These are phyloP conservation scores for Coremacera marginata DNA, from an alignment of 2,888 invertebrate genomes.

Conservation along the genomic window DNA sequence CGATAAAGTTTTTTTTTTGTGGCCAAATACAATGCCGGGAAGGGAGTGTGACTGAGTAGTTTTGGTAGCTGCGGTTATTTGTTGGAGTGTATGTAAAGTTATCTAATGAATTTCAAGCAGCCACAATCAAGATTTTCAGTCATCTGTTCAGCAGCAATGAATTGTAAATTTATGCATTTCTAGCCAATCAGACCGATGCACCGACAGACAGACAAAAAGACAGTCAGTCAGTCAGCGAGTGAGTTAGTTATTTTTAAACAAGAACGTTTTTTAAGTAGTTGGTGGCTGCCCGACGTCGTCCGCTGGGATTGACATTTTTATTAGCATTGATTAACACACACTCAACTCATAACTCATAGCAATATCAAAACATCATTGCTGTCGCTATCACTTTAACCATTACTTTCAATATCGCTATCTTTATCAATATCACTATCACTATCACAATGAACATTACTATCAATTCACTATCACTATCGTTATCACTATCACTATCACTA, in stretches of 20 bases:
- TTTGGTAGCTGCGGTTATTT: background rate
- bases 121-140: constrained; percentile 30
- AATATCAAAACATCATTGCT: no score
- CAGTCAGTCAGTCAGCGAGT: background rate
- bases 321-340: no score
- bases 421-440: no score
- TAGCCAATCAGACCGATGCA: background rate
- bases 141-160: background rate
- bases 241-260: background rate
- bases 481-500: no score
- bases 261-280: no score
- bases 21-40: background rate
- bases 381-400: no score
- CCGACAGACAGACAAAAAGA: background rate
- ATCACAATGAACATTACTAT: no score
- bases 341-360: no score
- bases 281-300: no score
- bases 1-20: constrained; percentile 13
- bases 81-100: constrained; percentile 4
- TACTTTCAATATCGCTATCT: no score
- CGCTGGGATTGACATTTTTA: no score
- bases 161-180: constrained; percentile 31
- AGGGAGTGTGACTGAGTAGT: background rate
- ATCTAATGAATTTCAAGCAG: constrained; percentile 35
- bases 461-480: no score